Evolutionary conservation across 2,888 invertebrate genomes (phyloP).

Genomic region (Elmis aenea): DNA sequence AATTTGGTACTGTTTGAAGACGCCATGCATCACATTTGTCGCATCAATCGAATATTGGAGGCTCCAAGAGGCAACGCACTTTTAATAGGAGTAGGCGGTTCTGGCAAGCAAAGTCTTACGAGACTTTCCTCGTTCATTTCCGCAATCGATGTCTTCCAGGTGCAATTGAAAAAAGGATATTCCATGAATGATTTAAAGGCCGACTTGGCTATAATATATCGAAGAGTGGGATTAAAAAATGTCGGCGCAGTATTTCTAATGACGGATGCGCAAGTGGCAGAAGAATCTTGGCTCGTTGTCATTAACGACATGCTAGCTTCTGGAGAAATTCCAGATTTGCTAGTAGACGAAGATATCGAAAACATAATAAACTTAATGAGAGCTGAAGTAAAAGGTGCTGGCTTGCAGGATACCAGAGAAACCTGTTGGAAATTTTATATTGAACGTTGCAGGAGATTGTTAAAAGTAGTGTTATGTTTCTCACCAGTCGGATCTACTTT

Average conservation of each 20-base stretch:
- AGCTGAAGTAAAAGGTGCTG: constrained; percentile 75
- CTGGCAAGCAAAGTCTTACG: constrained; percentile 89
- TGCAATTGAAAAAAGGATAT: constrained; percentile 88
- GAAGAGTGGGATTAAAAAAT: constrained; percentile 82
- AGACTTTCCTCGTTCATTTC: constrained; percentile 87
- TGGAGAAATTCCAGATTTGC: constrained; percentile 87
- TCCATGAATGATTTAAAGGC: constrained; percentile 72
- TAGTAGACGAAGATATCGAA: constrained; percentile 87
- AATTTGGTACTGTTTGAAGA: constrained; percentile 93
- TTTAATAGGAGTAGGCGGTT: constrained; percentile 90
- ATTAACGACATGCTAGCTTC: constrained; percentile 92
- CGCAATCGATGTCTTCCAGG: constrained; percentile 86
- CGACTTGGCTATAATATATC: constrained; percentile 69
- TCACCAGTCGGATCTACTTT: constrained; percentile 91
- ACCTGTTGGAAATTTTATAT: constrained; percentile 96
- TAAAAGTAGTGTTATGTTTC: constrained; percentile 82
- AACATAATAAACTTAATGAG: constrained; percentile 73
- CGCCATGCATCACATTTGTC: constrained; percentile 88
- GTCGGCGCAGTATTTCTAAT: constrained; percentile 78
- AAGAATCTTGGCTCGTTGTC: constrained; percentile 84
- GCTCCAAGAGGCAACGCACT: constrained; percentile 88
- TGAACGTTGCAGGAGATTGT: constrained; percentile 73
- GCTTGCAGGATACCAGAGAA: constrained; percentile 79
- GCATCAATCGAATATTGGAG: constrained; percentile 90
- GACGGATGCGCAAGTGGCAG: constrained; percentile 91